Conservation (phyloP, 2,113 vertebrate genomes). For the Hippocampus comes region DNA sequence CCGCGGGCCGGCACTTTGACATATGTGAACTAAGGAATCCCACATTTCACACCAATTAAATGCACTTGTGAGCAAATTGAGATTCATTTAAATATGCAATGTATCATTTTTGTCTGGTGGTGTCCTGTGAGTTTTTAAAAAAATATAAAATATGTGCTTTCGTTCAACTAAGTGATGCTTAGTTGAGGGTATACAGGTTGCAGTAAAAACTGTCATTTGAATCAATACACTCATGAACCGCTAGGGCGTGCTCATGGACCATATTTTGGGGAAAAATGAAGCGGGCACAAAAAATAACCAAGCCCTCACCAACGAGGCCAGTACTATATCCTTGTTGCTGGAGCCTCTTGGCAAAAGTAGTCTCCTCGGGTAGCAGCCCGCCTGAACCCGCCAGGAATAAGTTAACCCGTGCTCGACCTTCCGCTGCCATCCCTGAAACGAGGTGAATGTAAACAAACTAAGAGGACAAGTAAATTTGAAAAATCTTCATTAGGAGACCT, state of each 20-base stretch:
- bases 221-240: background rate
- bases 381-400: slow-evolving; percentile 71
- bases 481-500: slow-evolving; percentile 45
- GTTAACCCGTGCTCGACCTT: slow-evolving; percentile 66
- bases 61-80: too few species aligned
- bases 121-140: too few species aligned
- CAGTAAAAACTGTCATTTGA: background rate
- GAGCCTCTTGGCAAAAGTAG: slow-evolving; percentile 82
- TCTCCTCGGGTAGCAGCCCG: slow-evolving; percentile 79
- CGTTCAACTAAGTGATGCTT: too few species aligned
- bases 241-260: background rate
- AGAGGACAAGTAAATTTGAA: background rate
- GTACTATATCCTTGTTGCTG: slow-evolving; percentile 79
- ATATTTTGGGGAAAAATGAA: background rate
- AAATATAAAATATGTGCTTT: too few species aligned
- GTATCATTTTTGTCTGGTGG: too few species aligned
- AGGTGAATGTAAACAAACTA: slow-evolving; percentile 5
- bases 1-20: too few species aligned
- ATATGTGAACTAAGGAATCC: too few species aligned
- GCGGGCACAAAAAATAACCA: background rate
- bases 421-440: slow-evolving; percentile 65
- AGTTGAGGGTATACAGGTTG: too few species aligned
- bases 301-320: slow-evolving; percentile 76
- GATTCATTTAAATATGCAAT: too few species aligned
- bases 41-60: too few species aligned